These are phyloP conservation scores for Mamestra brassicae DNA, from an alignment of 2,888 invertebrate genomes.

Conservation along the genomic window DNA sequence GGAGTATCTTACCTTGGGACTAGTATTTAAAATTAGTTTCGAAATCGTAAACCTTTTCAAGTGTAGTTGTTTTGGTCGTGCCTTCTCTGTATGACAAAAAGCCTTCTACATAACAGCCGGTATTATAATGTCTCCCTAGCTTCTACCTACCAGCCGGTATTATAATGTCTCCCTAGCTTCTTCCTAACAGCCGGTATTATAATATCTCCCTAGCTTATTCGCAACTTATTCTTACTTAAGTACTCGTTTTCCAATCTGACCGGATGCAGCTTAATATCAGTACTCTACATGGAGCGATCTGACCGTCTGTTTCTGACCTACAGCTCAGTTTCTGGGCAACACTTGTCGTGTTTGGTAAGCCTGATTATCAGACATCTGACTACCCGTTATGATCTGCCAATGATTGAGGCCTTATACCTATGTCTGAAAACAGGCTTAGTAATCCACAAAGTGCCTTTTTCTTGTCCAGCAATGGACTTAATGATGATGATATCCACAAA, in stretches of 20 bases:
- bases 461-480: neutral
- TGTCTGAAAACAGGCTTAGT: neutral
- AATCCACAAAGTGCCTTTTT: neutral
- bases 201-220: neutral
- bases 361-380: neutral
- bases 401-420: constrained; percentile 14
- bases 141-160: no score
- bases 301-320: no score
- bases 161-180: neutral
- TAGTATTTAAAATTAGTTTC: neutral
- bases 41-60: neutral
- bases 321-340: neutral
- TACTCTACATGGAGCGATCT: no score
- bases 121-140: no score
- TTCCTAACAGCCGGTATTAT: neutral
- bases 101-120: neutral
- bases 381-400: neutral
- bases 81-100: neutral
- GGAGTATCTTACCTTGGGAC: no score
- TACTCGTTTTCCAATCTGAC: no score
- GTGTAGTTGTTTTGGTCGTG: neutral
- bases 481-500: constrained; percentile 6
- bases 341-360: neutral
- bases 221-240: no score
- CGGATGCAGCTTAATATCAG: no score